Base-by-base conservation (phyloP, 2,888 invertebrate species). In the Hirtodrosophila histrioides region DNA sequence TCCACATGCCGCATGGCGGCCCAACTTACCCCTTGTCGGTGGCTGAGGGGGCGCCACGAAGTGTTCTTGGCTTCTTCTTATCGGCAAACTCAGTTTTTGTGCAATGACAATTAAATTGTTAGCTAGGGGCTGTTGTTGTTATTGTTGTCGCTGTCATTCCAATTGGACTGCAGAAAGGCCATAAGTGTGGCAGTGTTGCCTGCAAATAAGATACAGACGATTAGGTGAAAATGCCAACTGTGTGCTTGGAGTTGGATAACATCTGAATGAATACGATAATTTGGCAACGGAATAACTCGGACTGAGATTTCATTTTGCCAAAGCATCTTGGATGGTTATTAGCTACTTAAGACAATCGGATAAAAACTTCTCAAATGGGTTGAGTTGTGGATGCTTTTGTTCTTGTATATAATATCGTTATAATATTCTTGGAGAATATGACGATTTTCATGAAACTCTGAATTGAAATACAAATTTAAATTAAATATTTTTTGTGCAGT, bases 61-160 rank as follows among this genome's bases (percentile, higher is more conserved):
- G 41, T 72, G 35, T 60, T 40, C 31, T 31, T 56, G 58, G 70
- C 61, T 55, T 39, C 70, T 50, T 61, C 76, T 74, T 76, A 74
- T 74, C 76, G 53, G 76, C 54, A 58, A 57, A 58, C 40, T 62
- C 39, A 23, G 63, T 58, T 75, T 74, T 57, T 55, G 57, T 61
- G 60, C 78, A 75, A 63, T 51, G 65, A 62, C 75, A 76, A 75
- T 76, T 78, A 78, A 76, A 75, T 49, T 56, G 79, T 67, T 74
- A 55, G 62, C 66, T 66, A 58, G 39, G 60, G 69, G 69, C 69
- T 69, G 49, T 49, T 60, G 48, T 37, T 53, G 29, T 24, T 55
- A 27, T 29, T 48, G 45, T 29, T 56, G 12, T 39, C 54, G 58
- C 36, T 49, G 57, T 51, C 39, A 23, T 49, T 65, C 60, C 71